Conservation (phyloP, 2,888 invertebrate genomes). For the Steinernema hermaphroditum region DNA sequence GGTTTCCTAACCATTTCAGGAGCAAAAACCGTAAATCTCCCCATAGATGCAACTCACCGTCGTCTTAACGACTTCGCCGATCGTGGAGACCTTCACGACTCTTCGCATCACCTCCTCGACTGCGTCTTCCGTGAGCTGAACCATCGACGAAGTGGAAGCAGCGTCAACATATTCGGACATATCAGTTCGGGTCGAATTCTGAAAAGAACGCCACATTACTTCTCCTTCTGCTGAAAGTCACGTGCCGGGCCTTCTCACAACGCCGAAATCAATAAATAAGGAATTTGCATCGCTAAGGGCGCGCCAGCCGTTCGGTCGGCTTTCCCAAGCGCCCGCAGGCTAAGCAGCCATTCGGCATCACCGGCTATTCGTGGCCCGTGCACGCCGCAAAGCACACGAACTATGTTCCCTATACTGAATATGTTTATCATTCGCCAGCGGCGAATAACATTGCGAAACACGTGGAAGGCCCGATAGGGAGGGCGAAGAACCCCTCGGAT, state of each 20-base stretch:
- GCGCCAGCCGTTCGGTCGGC: neutral
- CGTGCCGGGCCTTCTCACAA: slow-evolving; percentile 8
- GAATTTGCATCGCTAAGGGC: neutral
- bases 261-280: neutral
- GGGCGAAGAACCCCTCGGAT: neutral
- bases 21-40: too few relatives aligned
- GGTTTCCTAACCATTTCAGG: too few relatives aligned
- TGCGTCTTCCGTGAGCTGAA: slow-evolving; percentile 12
- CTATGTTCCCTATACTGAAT: too few relatives aligned
- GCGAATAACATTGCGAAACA: slow-evolving; percentile 12
- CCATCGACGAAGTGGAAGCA: slow-evolving; percentile 3
- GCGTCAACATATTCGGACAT: slow-evolving; percentile 24
- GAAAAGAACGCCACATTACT: neutral
- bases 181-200: neutral
- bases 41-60: too few relatives aligned
- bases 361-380: neutral
- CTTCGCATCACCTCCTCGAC: slow-evolving; percentile 20
- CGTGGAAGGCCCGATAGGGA: neutral
- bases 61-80: neutral
- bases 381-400: neutral
- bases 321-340: neutral
- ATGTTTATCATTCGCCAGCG: slow-evolving; percentile 14
- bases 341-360: neutral
- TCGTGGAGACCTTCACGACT: neutral
- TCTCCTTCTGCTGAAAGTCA: too few relatives aligned